Evolutionary conservation across 2,797 vertebrate species (phyloP).

Genomic region (Tokudaia muenninki): DNA sequence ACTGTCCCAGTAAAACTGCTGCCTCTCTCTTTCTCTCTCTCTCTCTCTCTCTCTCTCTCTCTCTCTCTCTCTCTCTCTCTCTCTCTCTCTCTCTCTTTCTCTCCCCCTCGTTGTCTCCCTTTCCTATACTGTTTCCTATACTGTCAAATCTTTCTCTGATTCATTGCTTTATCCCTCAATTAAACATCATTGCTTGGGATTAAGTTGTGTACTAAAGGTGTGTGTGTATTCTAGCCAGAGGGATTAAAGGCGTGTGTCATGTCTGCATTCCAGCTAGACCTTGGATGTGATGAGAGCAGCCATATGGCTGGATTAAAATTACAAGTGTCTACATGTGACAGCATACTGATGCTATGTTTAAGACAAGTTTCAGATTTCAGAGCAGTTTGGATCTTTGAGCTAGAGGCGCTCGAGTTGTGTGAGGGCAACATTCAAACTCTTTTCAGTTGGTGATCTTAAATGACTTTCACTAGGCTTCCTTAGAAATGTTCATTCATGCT

Average conservation of each 20-base stretch:
- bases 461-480: not conserved
- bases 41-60: too few species aligned
- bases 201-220: too few species aligned
- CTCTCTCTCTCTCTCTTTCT: too few species aligned
- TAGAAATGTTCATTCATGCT: not conserved
- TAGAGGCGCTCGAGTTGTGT: not conserved
- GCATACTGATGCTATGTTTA: not conserved
- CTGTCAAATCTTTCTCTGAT: not conserved
- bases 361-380: not conserved
- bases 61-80: too few species aligned
- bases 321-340: not conserved
- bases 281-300: not conserved
- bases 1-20: not conserved
- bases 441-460: slow-evolving; percentile 13
- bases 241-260: too few species aligned
- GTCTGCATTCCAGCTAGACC: too few species aligned
- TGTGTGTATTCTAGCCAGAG: too few species aligned
- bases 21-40: not conserved
- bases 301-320: not conserved
- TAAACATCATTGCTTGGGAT: not conserved
- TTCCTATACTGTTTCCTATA: not conserved
- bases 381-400: not conserved
- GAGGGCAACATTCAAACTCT: not conserved
- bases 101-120: too few species aligned
- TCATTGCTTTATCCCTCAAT: not conserved